A percentile compares a stretch with the other conserved stretches of the same genome.
phyloP scores from a whole-genome alignment of 2,797 vertebrate species.

The Myotis planiceps region DNA sequence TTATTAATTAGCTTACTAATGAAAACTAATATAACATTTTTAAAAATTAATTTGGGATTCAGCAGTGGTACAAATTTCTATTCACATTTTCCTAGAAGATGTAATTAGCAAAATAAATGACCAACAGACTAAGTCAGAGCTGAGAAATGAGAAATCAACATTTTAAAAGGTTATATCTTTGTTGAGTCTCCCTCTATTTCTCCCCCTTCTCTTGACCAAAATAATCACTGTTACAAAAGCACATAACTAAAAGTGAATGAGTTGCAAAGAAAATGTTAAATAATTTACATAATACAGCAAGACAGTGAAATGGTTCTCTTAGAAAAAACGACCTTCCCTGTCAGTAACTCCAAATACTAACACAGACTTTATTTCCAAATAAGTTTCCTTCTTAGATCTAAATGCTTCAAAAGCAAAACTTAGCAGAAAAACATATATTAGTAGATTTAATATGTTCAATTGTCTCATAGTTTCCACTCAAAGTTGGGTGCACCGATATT shows the following conservation, averaged over 20 bases:
- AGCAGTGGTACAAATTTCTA: not conserved
- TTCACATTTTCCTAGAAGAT: not conserved
- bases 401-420: constrained; percentile 40
- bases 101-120: not conserved
- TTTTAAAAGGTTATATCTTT: not conserved
- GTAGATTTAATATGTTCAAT: not conserved
- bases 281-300: not conserved
- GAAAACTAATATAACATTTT: not conserved
- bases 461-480: not conserved
- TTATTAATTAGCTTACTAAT: not conserved
- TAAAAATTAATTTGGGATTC: not conserved
- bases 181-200: not conserved
- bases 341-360: not conserved
- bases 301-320: not conserved
- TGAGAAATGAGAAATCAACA: constrained; percentile 3
- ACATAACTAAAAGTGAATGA: not conserved
- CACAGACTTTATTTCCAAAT: constrained; percentile 6
- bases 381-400: not conserved
- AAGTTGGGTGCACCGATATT: not conserved
- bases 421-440: not conserved
- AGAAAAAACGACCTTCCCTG: not conserved
- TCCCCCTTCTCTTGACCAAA: not conserved
- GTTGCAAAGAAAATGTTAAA: not conserved
- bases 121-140: not conserved
- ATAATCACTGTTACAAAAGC: not conserved